Percentiles rank a stretch among this genome's conserved stretches.
Conservation (phyloP, 2,797 vertebrate species). For the Manis pentadactyla region DNA sequence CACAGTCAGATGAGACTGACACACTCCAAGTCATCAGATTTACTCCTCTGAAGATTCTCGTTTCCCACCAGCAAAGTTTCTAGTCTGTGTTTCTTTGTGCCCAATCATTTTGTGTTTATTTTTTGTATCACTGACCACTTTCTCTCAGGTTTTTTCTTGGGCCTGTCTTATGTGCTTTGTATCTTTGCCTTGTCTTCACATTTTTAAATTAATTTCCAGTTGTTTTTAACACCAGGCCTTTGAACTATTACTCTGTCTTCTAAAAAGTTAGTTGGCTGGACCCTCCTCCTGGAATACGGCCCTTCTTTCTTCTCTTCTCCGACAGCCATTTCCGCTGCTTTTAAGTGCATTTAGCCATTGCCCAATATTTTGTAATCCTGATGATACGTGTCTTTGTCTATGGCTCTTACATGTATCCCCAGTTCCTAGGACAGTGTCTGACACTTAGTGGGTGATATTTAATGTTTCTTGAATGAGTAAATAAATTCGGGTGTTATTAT, state of each 20-base stretch:
- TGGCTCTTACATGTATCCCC: not conserved
- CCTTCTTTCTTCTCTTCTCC: not conserved
- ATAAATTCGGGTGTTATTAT: not conserved
- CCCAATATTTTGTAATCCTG: not conserved
- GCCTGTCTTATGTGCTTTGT: not conserved
- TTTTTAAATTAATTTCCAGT: not conserved
- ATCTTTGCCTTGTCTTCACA: not conserved
- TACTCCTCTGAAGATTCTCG: not conserved
- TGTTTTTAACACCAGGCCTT: not conserved
- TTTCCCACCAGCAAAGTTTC: not conserved
- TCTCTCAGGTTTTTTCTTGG: not conserved
- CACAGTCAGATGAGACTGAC: constrained; percentile 43
- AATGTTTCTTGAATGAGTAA: constrained; percentile 17
- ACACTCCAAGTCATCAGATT: not conserved
- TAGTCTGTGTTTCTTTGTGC: not conserved
- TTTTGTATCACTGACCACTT: not conserved
- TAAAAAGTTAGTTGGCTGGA: not conserved
- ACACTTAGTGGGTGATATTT: not conserved
- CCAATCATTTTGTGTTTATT: not conserved
- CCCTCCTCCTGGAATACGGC: not conserved
- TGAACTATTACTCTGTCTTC: not conserved
- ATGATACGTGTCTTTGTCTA: not conserved
- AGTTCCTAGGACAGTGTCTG: not conserved
- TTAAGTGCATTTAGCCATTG: not conserved
- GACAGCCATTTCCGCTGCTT: not conserved